Evolutionary conservation across 2,797 vertebrate genomes (phyloP).

Genomic region (Myotis findleyi): DNA sequence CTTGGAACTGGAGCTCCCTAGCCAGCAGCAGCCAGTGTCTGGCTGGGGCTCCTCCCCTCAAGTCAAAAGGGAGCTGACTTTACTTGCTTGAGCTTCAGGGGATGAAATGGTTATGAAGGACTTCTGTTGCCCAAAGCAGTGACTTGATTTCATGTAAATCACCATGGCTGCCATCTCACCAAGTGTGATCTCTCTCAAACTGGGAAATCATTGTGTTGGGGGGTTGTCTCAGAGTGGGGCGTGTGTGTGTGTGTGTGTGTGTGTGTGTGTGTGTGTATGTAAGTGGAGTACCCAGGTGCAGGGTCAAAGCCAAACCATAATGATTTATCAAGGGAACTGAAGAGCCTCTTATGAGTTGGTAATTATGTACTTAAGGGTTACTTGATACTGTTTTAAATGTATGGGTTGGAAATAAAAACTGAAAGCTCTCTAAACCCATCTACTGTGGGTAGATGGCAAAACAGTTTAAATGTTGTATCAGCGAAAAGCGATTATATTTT

Average conservation of each 20-base stretch:
- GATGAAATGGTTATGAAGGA: conserved; percentile 25
- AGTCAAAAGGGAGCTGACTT: background rate
- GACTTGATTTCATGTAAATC: conserved; percentile 56
- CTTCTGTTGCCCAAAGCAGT: background rate
- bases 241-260: too few relatives aligned
- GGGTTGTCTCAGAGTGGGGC: background rate
- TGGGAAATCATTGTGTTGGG: background rate
- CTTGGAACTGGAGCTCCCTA: background rate
- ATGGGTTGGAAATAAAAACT: conserved; percentile 70
- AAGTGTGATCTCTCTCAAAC: background rate
- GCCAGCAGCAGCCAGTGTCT: background rate
- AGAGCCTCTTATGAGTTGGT: conserved; percentile 64
- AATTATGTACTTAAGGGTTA: conserved; percentile 77
- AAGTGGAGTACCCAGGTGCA: conserved; percentile 64
- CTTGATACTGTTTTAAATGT: conserved; percentile 74
- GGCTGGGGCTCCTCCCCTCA: background rate
- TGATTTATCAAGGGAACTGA: conserved; percentile 62
- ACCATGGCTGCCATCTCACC: background rate
- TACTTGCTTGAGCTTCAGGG: background rate
- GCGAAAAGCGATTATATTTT: background rate
- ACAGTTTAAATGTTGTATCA: background rate
- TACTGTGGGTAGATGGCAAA: background rate
- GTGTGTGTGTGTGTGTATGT: background rate
- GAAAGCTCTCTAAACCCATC: conserved; percentile 53
- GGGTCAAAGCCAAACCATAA: conserved; percentile 69